Conservation (phyloP, 1,140 invertebrate genomes). For the Ceratosolen solmsi region DNA sequence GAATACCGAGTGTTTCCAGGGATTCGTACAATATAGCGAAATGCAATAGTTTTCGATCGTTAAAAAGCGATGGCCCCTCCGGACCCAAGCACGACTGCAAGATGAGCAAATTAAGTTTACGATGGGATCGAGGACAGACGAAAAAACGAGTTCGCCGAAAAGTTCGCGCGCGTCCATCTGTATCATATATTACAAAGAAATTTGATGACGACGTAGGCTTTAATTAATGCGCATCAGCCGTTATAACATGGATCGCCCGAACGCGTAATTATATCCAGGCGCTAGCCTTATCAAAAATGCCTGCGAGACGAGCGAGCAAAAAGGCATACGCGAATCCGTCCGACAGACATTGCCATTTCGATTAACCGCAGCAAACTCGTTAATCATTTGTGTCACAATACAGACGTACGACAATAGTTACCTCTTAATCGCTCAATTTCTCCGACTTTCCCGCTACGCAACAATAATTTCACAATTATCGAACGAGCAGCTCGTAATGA, state of each 20-base stretch:
- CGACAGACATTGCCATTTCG: neutral
- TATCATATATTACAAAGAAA: conserved; percentile 25
- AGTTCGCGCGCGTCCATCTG: neutral
- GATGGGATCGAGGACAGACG: neutral
- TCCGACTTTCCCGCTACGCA: no score
- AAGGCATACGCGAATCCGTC: neutral
- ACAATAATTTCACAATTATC: no score
- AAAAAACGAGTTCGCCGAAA: conserved; percentile 17
- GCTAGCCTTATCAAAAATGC: neutral
- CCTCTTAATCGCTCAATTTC: no score
- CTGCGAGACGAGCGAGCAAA: neutral
- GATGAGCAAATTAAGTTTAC: conserved; percentile 8
- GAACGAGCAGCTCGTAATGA: no score
- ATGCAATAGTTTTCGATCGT: conserved; percentile 5
- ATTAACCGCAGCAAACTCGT: no score
- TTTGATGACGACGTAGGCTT: conserved; percentile 5
- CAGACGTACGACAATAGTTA: no score
- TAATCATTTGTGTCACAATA: no score
- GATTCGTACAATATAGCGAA: neutral
- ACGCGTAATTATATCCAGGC: conserved; percentile 24
- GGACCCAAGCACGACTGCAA: conserved; percentile 18
- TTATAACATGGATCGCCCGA: conserved; percentile 5
- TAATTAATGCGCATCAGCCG: neutral
- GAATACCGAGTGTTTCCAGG: neutral
- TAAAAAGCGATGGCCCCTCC: no score